Base-by-base conservation (phyloP, 1,140 invertebrate species). In the Aphidius gifuensis region DNA sequence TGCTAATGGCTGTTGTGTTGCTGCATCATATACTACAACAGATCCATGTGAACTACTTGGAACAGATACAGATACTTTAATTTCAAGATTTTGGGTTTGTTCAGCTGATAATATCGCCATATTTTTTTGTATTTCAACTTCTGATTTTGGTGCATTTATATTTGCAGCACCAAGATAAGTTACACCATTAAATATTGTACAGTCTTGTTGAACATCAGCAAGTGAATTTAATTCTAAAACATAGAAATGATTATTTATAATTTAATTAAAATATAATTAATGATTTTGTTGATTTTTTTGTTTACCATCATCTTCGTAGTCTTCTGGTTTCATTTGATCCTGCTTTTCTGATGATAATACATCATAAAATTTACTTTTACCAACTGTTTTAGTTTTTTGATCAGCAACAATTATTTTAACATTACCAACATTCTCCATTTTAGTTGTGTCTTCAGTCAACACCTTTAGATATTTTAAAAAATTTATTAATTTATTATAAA, bases 101-200 rank as follows among this genome's bases (percentile, higher is more conserved):
- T 92, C 87, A 61, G 87, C 87, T 76, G 93, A 94, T 9, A 99
- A 81, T 71, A 95, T 90, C 49, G 87, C 87, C 90, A 99, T 97
- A 73, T 97, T 97, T 47, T 90, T 85, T 76, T 96, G 93, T 66
- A 99, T 97, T 84, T 99, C 97, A n/a, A 83, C 82, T 81, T 98
- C 94, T 55, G 91, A 96, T 76, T 95, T 90, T 5, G 96, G 94
- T 5, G 94, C 92, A 78, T 94, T 93, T 63, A 99, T 96, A 61
- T 88, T 88, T 50, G 95, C 92, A 9, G 92, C 92, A 43, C 97
- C 96, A 61, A 99, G 83, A 82, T 98, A 99, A 58, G 92, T 93
- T 39, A 99, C 92, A 16, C 94, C 91, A 76, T 93, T 90, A 78
- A 97, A 98, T 69, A 96, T 87, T 58, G 92, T 93, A 72, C 92